Evolutionary conservation across 2,113 vertebrate species (phyloP).

Genomic region (Hippopotamus amphibius): DNA sequence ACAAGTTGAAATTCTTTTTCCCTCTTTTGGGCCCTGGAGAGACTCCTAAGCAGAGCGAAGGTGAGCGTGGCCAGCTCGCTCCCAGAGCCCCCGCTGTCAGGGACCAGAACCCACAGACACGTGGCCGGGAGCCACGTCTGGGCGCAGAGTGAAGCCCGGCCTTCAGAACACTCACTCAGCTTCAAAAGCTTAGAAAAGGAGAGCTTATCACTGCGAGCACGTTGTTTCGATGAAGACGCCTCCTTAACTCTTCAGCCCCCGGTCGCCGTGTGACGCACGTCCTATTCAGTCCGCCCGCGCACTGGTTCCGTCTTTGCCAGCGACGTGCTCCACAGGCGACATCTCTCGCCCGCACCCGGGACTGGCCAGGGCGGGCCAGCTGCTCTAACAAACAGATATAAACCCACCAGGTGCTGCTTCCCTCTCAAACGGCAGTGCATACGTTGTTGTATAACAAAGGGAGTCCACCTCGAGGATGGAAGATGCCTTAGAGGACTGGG

Average conservation of each 20-base stretch:
- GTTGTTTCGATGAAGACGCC: fast-evolving
- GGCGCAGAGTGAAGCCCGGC: fast-evolving
- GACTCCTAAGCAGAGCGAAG: neutral
- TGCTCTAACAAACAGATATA: neutral
- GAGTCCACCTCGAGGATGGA: too few relatives aligned
- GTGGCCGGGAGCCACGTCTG: neutral
- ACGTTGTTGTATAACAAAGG: too few relatives aligned
- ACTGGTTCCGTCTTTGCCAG: neutral
- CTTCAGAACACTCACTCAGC: fast-evolving
- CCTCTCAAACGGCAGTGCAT: neutral
- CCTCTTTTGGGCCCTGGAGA: neutral
- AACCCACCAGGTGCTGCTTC: fast-evolving
- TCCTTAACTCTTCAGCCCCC: fast-evolving
- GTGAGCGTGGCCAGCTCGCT: neutral
- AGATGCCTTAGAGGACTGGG: too few relatives aligned
- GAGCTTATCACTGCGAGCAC: fast-evolving
- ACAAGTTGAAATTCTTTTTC: neutral
- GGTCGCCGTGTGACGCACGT: fast-evolving
- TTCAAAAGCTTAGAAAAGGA: neutral
- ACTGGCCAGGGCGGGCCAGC: fast-evolving
- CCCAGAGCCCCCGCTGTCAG: slow-evolving; percentile 20
- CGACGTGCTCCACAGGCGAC: fast-evolving
- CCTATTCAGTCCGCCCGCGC: fast-evolving
- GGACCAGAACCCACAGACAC: neutral
- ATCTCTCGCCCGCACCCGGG: neutral